Percentiles rank a stretch among this genome's conserved stretches.
phyloP scores from a whole-genome alignment of 1,140 invertebrate species.

The Trichoplusia ni region DNA sequence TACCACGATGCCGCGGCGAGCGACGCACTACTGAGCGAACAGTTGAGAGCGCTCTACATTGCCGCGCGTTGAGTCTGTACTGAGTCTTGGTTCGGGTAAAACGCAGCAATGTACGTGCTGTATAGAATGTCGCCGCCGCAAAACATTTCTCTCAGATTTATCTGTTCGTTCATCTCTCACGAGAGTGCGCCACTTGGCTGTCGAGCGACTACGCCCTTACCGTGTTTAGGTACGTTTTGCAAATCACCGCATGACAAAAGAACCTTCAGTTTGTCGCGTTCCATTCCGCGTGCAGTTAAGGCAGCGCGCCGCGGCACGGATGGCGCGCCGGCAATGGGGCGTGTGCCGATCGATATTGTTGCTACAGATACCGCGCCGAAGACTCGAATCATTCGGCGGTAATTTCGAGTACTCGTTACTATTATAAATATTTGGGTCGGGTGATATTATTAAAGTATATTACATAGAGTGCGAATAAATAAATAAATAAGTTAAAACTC shows the following conservation, averaged over 20 bases:
- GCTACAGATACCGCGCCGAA: slow-evolving; percentile 43
- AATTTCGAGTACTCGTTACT: slow-evolving; percentile 51
- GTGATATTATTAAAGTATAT: slow-evolving; percentile 11
- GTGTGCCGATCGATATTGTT: slow-evolving; percentile 66
- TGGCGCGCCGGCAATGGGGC: slow-evolving; percentile 62
- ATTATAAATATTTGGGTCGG: slow-evolving; percentile 24
- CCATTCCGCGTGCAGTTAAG: slow-evolving; percentile 55
- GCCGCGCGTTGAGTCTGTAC: background rate
- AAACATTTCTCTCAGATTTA: slow-evolving; percentile 56
- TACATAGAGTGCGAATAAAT: background rate
- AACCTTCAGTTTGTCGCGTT: slow-evolving; percentile 46
- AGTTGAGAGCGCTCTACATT: slow-evolving; percentile 32
- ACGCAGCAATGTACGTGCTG: slow-evolving; percentile 41
- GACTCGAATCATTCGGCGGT: slow-evolving; percentile 65
- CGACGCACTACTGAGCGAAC: background rate
- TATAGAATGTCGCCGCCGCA: slow-evolving; percentile 2
- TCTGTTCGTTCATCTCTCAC: slow-evolving; percentile 75
- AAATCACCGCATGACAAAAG: slow-evolving; percentile 58
- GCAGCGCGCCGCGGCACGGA: slow-evolving; percentile 10
- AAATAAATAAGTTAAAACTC: background rate
- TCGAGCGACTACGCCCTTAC: slow-evolving; percentile 67
- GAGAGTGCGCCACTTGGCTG: slow-evolving; percentile 77
- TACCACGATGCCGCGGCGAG: slow-evolving; percentile 28
- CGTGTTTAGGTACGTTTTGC: slow-evolving; percentile 58
- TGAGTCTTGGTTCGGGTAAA: background rate